These are phyloP conservation scores for Ennomos quercinarius DNA, from an alignment of 2,888 invertebrate genomes.

Conservation along the genomic window DNA sequence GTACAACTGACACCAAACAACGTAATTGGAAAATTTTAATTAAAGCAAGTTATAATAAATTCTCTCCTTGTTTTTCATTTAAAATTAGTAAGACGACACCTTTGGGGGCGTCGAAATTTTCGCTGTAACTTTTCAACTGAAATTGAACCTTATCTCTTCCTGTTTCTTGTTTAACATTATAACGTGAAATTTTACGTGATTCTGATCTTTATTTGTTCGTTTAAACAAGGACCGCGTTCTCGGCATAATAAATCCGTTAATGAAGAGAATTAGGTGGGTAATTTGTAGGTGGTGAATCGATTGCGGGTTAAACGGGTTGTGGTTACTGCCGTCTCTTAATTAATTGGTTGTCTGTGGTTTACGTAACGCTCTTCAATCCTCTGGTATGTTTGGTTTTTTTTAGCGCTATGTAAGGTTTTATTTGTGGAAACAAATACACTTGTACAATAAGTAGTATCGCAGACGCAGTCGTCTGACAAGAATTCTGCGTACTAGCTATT, in stretches of 20 bases:
- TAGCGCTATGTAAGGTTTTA: too few relatives aligned
- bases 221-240: slow-evolving; percentile 23
- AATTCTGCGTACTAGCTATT: too few relatives aligned
- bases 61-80: slow-evolving; percentile 23
- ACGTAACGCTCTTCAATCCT: too few relatives aligned
- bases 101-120: slow-evolving; percentile 3
- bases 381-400: neutral
- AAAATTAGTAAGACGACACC: slow-evolving; percentile 18
- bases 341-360: neutral
- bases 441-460: neutral
- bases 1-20: slow-evolving; percentile 1
- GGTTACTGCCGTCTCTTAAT: slow-evolving; percentile 5
- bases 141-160: slow-evolving; percentile 17
- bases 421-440: too few relatives aligned
- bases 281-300: slow-evolving; percentile 8
- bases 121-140: neutral
- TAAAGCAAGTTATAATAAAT: slow-evolving; percentile 20
- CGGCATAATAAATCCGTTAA: slow-evolving; percentile 36
- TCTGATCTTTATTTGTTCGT: too few relatives aligned
- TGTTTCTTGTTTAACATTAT: slow-evolving; percentile 9
- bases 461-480: too few relatives aligned
- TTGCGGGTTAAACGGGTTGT: slow-evolving; percentile 1
- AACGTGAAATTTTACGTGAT: too few relatives aligned
- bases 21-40: slow-evolving; percentile 17
- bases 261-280: slow-evolving; percentile 24